A percentile compares a stretch with the other conserved stretches of the same genome.
Conservation (phyloP, 2,797 vertebrate species). For the Sebastes aleutianus region DNA sequence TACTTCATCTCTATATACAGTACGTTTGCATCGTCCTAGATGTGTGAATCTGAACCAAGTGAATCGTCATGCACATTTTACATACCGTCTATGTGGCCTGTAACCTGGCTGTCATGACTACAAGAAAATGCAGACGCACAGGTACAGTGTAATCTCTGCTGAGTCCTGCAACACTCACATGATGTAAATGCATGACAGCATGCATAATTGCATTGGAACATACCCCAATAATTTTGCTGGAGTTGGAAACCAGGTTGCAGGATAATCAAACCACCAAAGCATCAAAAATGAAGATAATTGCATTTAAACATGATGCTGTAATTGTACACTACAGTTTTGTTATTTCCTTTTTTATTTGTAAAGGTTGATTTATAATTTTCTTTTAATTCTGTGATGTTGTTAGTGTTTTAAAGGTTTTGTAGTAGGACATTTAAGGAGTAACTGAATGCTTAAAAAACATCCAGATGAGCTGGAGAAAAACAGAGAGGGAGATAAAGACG, state of each 20-base stretch:
- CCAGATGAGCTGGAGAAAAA: background rate
- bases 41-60: constrained; percentile 20
- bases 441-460: background rate
- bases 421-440: background rate
- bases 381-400: background rate
- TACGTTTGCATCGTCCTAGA: constrained; percentile 9
- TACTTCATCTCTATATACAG: background rate
- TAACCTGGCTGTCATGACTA: constrained; percentile 10
- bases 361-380: background rate
- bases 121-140: constrained; percentile 37
- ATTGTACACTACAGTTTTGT: too few species aligned
- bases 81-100: background rate
- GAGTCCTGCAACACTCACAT: constrained; percentile 45
- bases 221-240: constrained; percentile 61
- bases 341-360: background rate
- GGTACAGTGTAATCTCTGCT: constrained; percentile 47
- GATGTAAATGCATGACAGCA: constrained; percentile 64
- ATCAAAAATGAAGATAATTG: background rate
- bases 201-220: constrained; percentile 70
- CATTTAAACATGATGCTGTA: background rate
- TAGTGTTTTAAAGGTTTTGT: background rate
- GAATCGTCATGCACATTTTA: background rate
- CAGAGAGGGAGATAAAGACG: constrained; percentile 20
- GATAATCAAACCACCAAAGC: constrained; percentile 7
- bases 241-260: constrained; percentile 45